These are phyloP conservation scores for Columba livia DNA, from an alignment of 2,113 vertebrate species.

Conservation along the genomic window DNA sequence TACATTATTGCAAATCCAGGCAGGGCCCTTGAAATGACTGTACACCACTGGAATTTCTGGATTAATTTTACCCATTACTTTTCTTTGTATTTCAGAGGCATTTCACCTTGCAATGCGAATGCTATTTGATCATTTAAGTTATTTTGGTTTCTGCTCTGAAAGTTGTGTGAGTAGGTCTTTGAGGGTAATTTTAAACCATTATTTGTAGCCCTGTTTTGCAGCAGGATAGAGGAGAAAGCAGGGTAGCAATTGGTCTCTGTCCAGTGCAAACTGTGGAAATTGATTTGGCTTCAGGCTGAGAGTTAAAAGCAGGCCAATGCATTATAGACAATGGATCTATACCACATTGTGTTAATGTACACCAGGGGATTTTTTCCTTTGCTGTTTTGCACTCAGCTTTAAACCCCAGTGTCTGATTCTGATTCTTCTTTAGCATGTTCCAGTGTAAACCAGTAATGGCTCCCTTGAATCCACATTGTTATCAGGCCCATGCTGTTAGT, in stretches of 20 bases:
- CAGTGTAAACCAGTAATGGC: background rate
- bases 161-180: background rate
- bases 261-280: background rate
- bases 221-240: background rate
- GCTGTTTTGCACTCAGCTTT: background rate
- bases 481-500: background rate
- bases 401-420: background rate
- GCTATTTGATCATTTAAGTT: background rate
- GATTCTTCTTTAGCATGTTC: background rate
- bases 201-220: conserved; percentile 17
- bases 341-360: background rate
- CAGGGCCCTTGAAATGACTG: background rate
- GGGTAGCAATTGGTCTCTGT: conserved; percentile 22
- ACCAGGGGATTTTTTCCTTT: background rate
- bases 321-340: background rate
- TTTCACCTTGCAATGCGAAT: background rate
- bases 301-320: background rate
- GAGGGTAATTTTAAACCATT: conserved; percentile 21
- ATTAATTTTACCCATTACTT: background rate
- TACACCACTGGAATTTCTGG: background rate
- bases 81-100: background rate
- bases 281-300: conserved; percentile 27
- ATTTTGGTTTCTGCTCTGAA: background rate
- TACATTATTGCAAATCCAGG: background rate
- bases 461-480: background rate